Evolutionary conservation across 2,113 vertebrate species (phyloP).

Genomic region (Scytalopus superciliaris): DNA sequence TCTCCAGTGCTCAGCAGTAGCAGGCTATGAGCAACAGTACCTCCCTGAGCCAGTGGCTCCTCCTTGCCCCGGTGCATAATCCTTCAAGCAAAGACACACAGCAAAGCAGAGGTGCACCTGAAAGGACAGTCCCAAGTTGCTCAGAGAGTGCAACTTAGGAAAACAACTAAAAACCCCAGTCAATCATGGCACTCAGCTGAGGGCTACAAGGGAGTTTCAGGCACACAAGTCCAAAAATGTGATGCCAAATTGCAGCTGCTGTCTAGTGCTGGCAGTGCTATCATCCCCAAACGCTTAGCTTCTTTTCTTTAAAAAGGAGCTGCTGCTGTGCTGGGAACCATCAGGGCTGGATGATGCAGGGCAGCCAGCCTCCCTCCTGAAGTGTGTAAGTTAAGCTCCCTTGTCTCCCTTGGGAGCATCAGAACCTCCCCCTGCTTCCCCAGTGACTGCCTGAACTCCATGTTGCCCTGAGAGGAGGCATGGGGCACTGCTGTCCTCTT

Average conservation of each 20-base stretch:
- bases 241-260: background rate
- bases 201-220: background rate
- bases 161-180: background rate
- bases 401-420: background rate
- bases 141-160: background rate
- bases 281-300: background rate
- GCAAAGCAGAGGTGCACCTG: background rate
- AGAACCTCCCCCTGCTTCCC: background rate
- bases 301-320: background rate
- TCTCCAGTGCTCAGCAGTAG: slow-evolving; percentile 42
- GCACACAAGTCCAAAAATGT: background rate
- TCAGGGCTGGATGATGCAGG: background rate
- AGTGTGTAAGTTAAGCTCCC: accelerated
- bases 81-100: background rate
- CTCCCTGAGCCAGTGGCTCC: background rate
- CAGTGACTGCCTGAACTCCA: accelerated
- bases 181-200: background rate
- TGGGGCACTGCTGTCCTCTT: accelerated
- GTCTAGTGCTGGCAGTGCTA: background rate
- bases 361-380: background rate
- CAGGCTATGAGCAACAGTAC: background rate
- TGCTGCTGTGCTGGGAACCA: background rate
- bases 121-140: accelerated
- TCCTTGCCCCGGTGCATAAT: background rate
- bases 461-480: background rate